A percentile compares a stretch with the other conserved stretches of the same genome.
These are phyloP conservation scores for Grallaria varia DNA, from an alignment of 2,113 vertebrate genomes.

Conservation along the genomic window DNA sequence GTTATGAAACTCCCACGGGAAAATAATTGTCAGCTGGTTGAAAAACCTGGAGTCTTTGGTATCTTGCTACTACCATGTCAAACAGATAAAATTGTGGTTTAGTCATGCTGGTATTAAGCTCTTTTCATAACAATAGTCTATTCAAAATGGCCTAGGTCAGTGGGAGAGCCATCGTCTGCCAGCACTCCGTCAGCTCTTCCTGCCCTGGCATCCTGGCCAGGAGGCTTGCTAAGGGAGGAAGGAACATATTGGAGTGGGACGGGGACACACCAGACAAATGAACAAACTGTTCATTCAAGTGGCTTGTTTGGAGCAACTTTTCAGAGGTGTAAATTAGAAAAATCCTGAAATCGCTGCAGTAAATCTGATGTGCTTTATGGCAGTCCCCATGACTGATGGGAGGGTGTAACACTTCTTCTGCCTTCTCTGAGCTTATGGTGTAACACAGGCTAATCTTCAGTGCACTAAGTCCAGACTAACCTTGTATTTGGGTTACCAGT, in stretches of 20 bases:
- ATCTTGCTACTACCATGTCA: not conserved
- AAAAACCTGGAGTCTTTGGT: not conserved
- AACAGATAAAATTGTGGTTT: not conserved
- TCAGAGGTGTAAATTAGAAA: not conserved
- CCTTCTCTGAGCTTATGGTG: not conserved
- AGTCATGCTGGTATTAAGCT: not conserved
- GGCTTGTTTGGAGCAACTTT: not conserved
- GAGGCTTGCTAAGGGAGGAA: not conserved
- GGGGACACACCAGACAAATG: not conserved
- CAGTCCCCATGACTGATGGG: not conserved
- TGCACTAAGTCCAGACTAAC: not conserved
- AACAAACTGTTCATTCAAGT: not conserved
- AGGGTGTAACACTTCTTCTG: not conserved
- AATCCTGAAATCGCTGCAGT: not conserved
- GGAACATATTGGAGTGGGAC: not conserved
- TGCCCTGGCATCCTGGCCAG: fast-evolving
- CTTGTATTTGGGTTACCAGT: not conserved
- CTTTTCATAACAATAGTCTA: not conserved
- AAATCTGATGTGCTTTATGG: not conserved
- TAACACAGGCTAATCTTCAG: not conserved
- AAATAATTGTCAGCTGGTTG: not conserved
- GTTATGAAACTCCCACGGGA: not conserved
- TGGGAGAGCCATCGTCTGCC: not conserved
- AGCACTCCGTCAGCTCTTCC: not conserved
- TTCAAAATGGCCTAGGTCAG: not conserved